Evolutionary conservation across 2,797 vertebrate species (phyloP).

Genomic region (Lepidocolaptes lacrymiger): DNA sequence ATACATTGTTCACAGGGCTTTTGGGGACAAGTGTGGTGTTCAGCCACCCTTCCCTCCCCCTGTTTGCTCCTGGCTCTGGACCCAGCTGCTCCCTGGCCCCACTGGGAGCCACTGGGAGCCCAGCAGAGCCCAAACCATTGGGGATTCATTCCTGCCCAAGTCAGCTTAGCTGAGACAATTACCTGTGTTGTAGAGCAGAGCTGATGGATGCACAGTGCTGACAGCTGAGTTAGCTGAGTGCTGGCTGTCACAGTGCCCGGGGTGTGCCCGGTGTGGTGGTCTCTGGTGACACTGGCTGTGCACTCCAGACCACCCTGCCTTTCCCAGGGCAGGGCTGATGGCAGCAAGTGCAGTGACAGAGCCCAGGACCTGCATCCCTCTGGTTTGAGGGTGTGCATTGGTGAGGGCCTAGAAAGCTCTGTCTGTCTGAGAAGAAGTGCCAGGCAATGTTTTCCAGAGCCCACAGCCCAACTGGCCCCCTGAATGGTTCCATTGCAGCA

Average conservation of each 20-base stretch:
- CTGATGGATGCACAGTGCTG: rapidly evolving
- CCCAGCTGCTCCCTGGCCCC: neutral
- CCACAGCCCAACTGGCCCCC: neutral
- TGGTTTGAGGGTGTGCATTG: neutral
- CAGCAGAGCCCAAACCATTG: neutral
- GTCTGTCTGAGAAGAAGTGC: neutral
- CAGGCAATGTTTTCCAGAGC: neutral
- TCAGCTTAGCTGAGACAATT: rapidly evolving
- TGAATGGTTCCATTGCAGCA: neutral
- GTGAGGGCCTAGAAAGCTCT: too few species aligned
- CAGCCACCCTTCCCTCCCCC: rapidly evolving
- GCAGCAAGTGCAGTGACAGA: neutral
- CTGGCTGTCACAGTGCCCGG: neutral
- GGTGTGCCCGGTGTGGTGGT: rapidly evolving
- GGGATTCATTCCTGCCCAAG: neutral
- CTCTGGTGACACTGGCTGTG: rapidly evolving
- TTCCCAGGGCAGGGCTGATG: neutral
- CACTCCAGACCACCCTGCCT: neutral
- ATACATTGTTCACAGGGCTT: neutral
- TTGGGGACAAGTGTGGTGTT: neutral
- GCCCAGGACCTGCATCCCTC: rapidly evolving
- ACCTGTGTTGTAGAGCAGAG: rapidly evolving
- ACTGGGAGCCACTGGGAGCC: neutral
- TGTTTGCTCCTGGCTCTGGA: neutral
- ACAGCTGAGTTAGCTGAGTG: neutral